A percentile compares a stretch with the other conserved stretches of the same genome.
These are phyloP conservation scores for Hirudinaria manillensis DNA, from an alignment of 2,888 invertebrate genomes.

Conservation along the genomic window DNA sequence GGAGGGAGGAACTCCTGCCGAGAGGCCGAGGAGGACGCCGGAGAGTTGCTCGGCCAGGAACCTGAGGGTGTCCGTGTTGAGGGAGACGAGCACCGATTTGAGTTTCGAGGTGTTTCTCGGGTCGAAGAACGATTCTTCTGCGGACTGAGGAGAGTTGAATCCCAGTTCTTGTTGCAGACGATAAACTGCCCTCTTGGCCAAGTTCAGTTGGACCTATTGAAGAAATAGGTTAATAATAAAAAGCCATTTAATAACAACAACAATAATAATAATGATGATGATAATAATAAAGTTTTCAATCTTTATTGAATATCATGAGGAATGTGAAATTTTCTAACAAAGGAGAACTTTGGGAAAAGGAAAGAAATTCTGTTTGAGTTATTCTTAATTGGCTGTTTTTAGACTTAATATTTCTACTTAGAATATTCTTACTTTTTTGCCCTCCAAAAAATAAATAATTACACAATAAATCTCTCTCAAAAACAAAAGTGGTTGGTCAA, in stretches of 20 bases:
- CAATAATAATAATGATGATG: not conserved
- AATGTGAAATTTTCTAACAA: not conserved
- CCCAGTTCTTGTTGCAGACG: slow-evolving; percentile 64
- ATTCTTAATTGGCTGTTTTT: no score
- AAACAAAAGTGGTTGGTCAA: no score
- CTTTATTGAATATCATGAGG: not conserved
- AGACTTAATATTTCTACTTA: no score
- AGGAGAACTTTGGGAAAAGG: no score
- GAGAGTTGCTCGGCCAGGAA: slow-evolving; percentile 23
- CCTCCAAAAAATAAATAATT: no score
- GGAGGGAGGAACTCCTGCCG: not conserved
- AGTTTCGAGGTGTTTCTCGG: not conserved
- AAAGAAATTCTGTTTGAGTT: no score
- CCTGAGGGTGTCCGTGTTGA: slow-evolving; percentile 18
- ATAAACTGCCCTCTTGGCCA: slow-evolving; percentile 62
- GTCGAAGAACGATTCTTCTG: not conserved
- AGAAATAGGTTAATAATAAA: not conserved
- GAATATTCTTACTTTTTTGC: no score
- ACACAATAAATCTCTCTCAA: no score
- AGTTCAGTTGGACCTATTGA: slow-evolving; percentile 69
- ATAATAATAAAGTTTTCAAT: no score
- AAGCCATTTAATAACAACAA: not conserved
- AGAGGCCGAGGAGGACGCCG: not conserved
- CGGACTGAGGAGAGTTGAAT: slow-evolving; percentile 24
- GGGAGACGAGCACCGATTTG: not conserved